These are phyloP conservation scores for Cladorhizidae sp. DNA, from an alignment of 37 sponge, comb jelly and placozoan species.

Conservation along the genomic window DNA sequence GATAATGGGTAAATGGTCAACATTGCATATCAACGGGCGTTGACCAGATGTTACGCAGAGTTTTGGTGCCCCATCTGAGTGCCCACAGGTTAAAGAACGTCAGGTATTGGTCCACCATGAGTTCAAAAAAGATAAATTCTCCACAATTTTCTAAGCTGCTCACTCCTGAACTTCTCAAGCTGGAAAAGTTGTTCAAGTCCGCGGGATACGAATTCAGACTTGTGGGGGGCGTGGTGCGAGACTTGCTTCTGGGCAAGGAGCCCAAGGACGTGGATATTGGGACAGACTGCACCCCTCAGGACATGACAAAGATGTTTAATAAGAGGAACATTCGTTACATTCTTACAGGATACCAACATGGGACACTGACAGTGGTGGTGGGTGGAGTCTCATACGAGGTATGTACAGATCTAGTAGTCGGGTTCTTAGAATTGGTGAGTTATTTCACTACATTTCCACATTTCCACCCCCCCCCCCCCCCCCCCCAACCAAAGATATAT, in stretches of 20 bases:
- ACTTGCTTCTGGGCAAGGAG: constrained; percentile 77
- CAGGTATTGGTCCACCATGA: constrained; percentile 33
- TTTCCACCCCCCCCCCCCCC: too few species aligned
- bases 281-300: constrained; percentile 90
- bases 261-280: constrained; percentile 97
- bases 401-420: too few species aligned
- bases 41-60: too few species aligned
- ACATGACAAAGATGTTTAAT: constrained; percentile 75
- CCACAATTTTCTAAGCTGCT: constrained; percentile 55
- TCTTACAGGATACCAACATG: constrained; percentile 91
- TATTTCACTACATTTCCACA: too few species aligned
- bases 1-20: too few species aligned
- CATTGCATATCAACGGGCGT: too few species aligned
- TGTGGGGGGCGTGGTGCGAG: constrained; percentile 96
- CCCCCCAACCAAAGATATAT: too few species aligned
- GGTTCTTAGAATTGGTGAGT: too few species aligned
- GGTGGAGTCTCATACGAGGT: constrained; percentile 36
- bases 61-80: too few species aligned
- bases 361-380: constrained; percentile 84
- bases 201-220: constrained; percentile 76
- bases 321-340: constrained; percentile 55
- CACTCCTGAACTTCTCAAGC: constrained; percentile 55
- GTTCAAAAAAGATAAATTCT: constrained; percentile 57
- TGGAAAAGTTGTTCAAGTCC: constrained; percentile 55
- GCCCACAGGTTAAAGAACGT: background rate